Conservation (phyloP, 2,797 vertebrate species). For the Pantherophis alleghaniensis region DNA sequence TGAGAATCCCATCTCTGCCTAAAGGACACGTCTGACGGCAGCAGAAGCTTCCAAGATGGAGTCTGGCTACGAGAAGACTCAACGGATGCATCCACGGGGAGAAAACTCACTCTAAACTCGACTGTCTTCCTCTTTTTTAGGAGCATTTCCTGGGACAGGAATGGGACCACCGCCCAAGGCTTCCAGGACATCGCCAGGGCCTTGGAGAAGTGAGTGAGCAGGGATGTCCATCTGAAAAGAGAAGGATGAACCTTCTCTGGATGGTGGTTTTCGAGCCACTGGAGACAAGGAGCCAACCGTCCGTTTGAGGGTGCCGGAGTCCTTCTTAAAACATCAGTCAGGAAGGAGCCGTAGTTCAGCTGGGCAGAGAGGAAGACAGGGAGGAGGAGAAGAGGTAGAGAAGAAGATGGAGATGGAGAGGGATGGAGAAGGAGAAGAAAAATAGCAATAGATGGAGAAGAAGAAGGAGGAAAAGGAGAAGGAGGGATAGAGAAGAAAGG, state of each 20-base stretch:
- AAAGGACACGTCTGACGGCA: no score
- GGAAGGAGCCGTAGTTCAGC: neutral
- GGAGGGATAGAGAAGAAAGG: no score
- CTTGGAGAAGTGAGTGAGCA: slow-evolving; percentile 83
- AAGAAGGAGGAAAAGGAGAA: no score
- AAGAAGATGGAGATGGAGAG: no score
- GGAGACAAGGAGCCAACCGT: neutral
- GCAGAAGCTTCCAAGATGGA: neutral
- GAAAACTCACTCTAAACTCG: neutral
- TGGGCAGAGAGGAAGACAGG: neutral
- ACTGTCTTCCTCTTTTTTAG: slow-evolving; percentile 60
- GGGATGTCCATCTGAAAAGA: neutral
- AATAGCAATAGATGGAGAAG: no score
- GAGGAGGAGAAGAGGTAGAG: neutral
- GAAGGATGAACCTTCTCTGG: neutral
- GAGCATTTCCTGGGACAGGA: slow-evolving; percentile 90
- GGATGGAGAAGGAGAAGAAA: no score
- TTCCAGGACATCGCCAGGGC: slow-evolving; percentile 88
- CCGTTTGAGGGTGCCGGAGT: neutral
- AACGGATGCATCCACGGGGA: neutral
- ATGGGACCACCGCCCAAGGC: slow-evolving; percentile 84
- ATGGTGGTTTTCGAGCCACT: neutral
- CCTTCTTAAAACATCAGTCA: neutral
- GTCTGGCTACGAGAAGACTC: no score
- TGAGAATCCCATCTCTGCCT: no score